Evolutionary conservation across 2,113 vertebrate genomes (phyloP).

Genomic region (Dipodomys merriami): DNA sequence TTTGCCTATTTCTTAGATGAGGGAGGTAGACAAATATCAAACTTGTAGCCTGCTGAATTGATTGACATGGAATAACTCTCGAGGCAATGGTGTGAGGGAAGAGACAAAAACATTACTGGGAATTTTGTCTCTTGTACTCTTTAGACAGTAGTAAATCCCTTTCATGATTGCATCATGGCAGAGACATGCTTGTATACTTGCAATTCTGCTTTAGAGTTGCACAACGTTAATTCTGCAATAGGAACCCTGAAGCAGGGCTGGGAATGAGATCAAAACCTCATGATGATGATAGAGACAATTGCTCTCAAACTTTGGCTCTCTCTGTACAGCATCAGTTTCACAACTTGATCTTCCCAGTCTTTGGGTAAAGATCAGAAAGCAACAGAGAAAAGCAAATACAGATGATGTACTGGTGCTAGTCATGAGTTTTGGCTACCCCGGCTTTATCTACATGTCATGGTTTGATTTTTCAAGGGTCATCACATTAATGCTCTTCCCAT

Average conservation of each 20-base stretch:
- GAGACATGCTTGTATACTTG: background rate
- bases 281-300: background rate
- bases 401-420: background rate
- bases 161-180: background rate
- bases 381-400: background rate
- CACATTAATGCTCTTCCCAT: fast-evolving
- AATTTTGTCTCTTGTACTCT: background rate
- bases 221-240: background rate
- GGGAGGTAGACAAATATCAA: background rate
- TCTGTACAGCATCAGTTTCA: background rate
- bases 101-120: background rate
- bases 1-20: background rate
- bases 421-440: background rate
- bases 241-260: background rate
- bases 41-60: background rate
- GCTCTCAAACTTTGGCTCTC: background rate
- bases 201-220: background rate
- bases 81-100: background rate
- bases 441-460: background rate
- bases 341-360: background rate
- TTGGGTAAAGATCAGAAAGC: background rate
- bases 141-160: background rate
- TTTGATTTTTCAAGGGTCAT: background rate
- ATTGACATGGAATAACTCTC: background rate
- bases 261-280: background rate